Percentiles rank a stretch among this genome's conserved stretches.
Conservation (phyloP, 2,888 invertebrate species). For the Laspeyria flexula region DNA sequence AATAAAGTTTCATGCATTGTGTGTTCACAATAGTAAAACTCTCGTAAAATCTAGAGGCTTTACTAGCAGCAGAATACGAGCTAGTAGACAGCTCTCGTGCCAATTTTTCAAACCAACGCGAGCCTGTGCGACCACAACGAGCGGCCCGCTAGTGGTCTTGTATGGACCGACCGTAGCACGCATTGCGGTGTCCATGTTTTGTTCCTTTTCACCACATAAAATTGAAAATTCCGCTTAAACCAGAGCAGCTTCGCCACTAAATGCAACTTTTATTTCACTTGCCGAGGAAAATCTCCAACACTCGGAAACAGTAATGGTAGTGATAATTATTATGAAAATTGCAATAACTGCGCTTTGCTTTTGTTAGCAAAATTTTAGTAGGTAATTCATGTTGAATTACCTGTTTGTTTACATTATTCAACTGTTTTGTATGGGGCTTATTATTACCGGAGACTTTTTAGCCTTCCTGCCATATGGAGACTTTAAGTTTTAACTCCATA, state of each 20-base stretch:
- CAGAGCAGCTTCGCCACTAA: constrained; percentile 29
- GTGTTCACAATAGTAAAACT: background rate
- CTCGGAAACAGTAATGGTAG: constrained; percentile 13
- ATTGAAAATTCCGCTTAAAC: constrained; percentile 45
- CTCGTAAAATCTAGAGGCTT: constrained; percentile 12
- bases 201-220: constrained; percentile 45
- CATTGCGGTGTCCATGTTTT: constrained; percentile 43
- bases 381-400: too few relatives aligned
- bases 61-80: constrained; percentile 19
- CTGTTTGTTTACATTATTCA: too few relatives aligned
- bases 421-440: too few relatives aligned
- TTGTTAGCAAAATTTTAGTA: too few relatives aligned
- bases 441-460: too few relatives aligned
- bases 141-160: constrained; percentile 29
- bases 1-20: background rate
- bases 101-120: constrained; percentile 43
- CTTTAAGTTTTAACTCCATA: too few relatives aligned
- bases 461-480: too few relatives aligned
- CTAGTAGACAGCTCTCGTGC: constrained; percentile 15
- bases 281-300: constrained; percentile 13
- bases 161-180: constrained; percentile 34
- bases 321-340: constrained; percentile 8
- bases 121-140: constrained; percentile 23
- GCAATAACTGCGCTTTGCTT: background rate
- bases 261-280: constrained; percentile 37